A percentile compares a stretch with the other conserved stretches of the same genome.
These are phyloP conservation scores for Polyommatus iphigenia DNA, from an alignment of 2,888 invertebrate species.

Conservation along the genomic window DNA sequence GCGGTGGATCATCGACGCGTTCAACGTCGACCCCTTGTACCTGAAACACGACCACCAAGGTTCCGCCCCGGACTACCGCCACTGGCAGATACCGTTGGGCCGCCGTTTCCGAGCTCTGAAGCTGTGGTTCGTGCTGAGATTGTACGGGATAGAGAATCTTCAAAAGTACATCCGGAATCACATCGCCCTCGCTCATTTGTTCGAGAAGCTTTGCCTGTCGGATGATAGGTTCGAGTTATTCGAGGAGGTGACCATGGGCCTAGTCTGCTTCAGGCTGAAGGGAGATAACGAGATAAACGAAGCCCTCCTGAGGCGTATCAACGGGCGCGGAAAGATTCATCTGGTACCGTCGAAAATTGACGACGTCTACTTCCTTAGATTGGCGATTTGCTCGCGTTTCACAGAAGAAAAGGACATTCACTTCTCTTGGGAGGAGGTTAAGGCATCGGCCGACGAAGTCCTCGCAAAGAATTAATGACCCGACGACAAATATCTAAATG, in stretches of 20 bases:
- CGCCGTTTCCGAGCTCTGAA: slow-evolving; percentile 95
- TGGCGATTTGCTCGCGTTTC: slow-evolving; percentile 94
- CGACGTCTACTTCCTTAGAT: slow-evolving; percentile 90
- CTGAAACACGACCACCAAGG: slow-evolving; percentile 96
- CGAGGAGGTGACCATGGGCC: slow-evolving; percentile 93
- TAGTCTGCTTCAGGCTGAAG: slow-evolving; percentile 97
- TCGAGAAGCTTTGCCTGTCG: slow-evolving; percentile 86
- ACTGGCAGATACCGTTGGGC: slow-evolving; percentile 98
- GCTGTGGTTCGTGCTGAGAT: slow-evolving; percentile 95
- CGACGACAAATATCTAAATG: not conserved
- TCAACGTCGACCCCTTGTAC: slow-evolving; percentile 98
- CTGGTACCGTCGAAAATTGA: slow-evolving; percentile 94
- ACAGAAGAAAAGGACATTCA: slow-evolving; percentile 90
- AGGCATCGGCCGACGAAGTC: slow-evolving; percentile 85
- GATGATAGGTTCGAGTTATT: slow-evolving; percentile 94
- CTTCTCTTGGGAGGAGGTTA: slow-evolving; percentile 92
- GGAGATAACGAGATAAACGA: slow-evolving; percentile 91
- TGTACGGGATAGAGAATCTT: slow-evolving; percentile 93
- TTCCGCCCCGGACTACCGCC: slow-evolving; percentile 95
- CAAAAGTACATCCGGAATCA: slow-evolving; percentile 93
- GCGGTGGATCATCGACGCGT: slow-evolving; percentile 94
- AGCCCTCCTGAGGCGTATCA: slow-evolving; percentile 88
- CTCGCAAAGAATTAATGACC: slow-evolving; percentile 51
- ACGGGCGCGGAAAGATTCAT: slow-evolving; percentile 94
- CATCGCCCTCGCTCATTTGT: slow-evolving; percentile 91